Base-by-base conservation (phyloP, 2,888 invertebrate genomes). In the Ophraella communa region DNA sequence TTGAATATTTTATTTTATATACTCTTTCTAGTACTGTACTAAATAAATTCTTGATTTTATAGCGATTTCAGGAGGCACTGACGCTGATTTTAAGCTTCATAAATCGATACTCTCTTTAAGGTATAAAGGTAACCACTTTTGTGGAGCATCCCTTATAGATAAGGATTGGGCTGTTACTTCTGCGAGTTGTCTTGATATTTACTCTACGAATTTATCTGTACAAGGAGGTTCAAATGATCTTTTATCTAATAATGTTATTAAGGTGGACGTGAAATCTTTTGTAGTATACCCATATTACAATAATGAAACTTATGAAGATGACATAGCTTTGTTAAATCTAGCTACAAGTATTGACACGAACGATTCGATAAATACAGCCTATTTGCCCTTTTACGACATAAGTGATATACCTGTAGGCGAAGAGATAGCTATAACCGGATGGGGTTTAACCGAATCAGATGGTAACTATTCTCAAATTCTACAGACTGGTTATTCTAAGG, bases 131-230 rank as follows among this genome's bases (percentile, higher is more conserved):
- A n/a, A 3, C 2, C 63, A 63, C 39, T 35, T 39, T 45, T 58
- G 58, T n/a, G 62, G 62, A 7, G 62, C 56, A 42, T 51, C 42
- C 11, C 30, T 62, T 24, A 58, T 63, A 30, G 21, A 44, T 47
- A 11, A 45, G n/a, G 14, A 23, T 11, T 63, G 63, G 63, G 53
- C 53, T 3, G 23, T 54, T 0, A 63, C 63, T 8, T 33, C 63
- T n/a, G 63, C 63, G 11, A 45, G 45, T 17, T 63, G 63, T 27
- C 7, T 57, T n/a, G 18, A 47, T n/a, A 4, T 14, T 14, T 11
- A 52, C 14, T 14, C 24, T 5, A n/a, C 21, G 3, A 18, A 30
- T 20, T 24, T 58, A 7, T 39, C 17, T n/a, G 35, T 63, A 11
- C 56, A 53, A n/a, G 63, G 35, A 18, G 63, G 58, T 11, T 45